Base-by-base conservation (phyloP, 2,888 invertebrate genomes). In the Dexiosoma caninum region DNA sequence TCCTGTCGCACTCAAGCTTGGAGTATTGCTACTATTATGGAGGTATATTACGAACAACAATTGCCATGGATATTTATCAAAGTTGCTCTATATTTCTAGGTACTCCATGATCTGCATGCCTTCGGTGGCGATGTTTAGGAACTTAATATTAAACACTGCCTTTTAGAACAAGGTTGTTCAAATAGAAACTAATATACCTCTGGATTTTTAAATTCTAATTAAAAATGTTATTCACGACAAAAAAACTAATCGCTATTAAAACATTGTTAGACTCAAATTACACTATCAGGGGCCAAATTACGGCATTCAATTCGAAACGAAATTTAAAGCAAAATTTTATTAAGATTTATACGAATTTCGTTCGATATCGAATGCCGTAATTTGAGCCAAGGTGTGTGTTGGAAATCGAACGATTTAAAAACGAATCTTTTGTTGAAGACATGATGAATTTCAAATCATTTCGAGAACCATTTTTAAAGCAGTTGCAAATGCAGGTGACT, bases 1-100 rank as follows among this genome's bases (percentile, higher is more conserved):
- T 97, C 98, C 84, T 99, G 98, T 88, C 93, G 95, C 85, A 95
- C 98, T 59, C 99, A 99, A 91, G 98, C 99, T 2, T 99, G 99
- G 99, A 98, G 98, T 90, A 93, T 96, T 87, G 95, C 94, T 64
- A 93, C 95, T 79, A 92, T 97, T 83, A 91, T 99, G 84, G 99
- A 99, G 92, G 97, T 95, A 90, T 90, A 93, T 10, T 21, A 40
- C 8, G 4, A 8, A 40, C 1, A 21, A 16, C 8, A 55, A 23
- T 51, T 19, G 1, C 7, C 9, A 5, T 9, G 1, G 1, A 0
- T 30, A 9, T 21, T 30, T n/a, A 5, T 42, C 9, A 14, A 42
- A 62, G 1, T 35, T 30, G 16, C 10, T 44, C 62, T 12, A 10
- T 59, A 66, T 32, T 42, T 71, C 37, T 55, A 87, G 87, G 86